Conservation (phyloP, 1,140 invertebrate species). For the Vanessa atalanta region DNA sequence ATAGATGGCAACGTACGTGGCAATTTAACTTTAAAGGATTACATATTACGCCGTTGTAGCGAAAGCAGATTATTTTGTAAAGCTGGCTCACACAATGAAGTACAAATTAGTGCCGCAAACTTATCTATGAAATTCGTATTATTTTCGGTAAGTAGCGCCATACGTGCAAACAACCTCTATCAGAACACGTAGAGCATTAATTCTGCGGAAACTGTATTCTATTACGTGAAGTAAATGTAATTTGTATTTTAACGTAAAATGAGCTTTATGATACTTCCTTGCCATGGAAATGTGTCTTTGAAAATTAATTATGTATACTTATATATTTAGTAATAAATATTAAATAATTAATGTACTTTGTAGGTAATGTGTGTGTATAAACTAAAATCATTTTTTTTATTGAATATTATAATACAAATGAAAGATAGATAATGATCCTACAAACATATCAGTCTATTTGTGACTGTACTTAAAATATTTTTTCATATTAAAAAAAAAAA, state of each 20-base stretch:
- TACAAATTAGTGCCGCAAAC: conserved; percentile 23
- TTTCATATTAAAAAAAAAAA: too few relatives aligned
- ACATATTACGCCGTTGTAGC: conserved; percentile 13
- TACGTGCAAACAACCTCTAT: conserved; percentile 15
- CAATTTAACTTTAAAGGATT: conserved; percentile 27
- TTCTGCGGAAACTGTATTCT: conserved; percentile 11
- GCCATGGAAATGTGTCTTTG: too few relatives aligned
- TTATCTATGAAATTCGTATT: conserved; percentile 24
- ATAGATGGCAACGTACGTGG: background rate
- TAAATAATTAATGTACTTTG: too few relatives aligned
- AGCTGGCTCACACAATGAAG: conserved; percentile 16
- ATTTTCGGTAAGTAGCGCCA: conserved; percentile 21
- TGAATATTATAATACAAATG: too few relatives aligned
- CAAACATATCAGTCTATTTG: too few relatives aligned
- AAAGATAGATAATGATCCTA: too few relatives aligned
- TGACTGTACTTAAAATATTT: too few relatives aligned
- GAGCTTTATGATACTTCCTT: background rate
- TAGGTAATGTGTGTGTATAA: too few relatives aligned
- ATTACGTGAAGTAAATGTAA: conserved; percentile 21
- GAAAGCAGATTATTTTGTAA: conserved; percentile 26
- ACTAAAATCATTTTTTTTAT: too few relatives aligned
- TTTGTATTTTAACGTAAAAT: conserved; percentile 4
- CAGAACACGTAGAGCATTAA: conserved; percentile 14
- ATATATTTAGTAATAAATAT: too few relatives aligned
- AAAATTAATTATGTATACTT: too few relatives aligned